Base-by-base conservation (phyloP, 2,888 invertebrate genomes). In the Arge pagana region DNA sequence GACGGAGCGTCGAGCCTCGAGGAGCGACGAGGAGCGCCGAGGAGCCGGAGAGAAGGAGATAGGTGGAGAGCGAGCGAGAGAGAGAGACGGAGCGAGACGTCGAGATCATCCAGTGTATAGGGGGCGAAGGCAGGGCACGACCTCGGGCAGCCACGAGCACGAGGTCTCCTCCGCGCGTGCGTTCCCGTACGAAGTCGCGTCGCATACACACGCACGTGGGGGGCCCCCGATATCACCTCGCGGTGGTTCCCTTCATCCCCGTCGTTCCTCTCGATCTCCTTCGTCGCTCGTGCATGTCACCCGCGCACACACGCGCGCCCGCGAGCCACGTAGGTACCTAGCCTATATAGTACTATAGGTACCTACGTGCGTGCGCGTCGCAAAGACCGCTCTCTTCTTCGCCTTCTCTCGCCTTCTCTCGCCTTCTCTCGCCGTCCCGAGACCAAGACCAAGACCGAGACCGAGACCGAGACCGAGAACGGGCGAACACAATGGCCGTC, bases 61-160 rank as follows among this genome's bases (percentile, higher is more conserved):
- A n/a, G n/a, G n/a, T n/a, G n/a, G n/a, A n/a, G n/a, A n/a, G n/a
- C n/a, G n/a, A n/a, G n/a, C n/a, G n/a, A n/a, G n/a, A n/a, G n/a
- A n/a, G n/a, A n/a, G n/a, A n/a, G n/a, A n/a, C n/a, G n/a, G n/a
- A n/a, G n/a, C n/a, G n/a, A n/a, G n/a, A n/a, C n/a, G n/a, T n/a
- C n/a, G 66, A 67, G 63, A 68, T 70, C 70, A 71, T 71, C 69
- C 67, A 68, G 62, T 63, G 64, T 10, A 35, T 24, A 35, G 45
- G 45, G 33, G 67, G 63, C 61, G 69, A 69, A 70, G 74, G 71
- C 70, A 71, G 72, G 74, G 67, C 74, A 71, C 70, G 74, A 74
- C 74, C 74, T 71, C 71, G 68, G 65, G 70, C 67, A 63, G 72
- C 68, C 70, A 68, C 70, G 71, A 67, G 63, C 61, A 58, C 59